Evolutionary conservation across 2,888 invertebrate genomes (phyloP), one percentile per base, ranked within the genome.

Genomic region (Acleris literana): DNA sequence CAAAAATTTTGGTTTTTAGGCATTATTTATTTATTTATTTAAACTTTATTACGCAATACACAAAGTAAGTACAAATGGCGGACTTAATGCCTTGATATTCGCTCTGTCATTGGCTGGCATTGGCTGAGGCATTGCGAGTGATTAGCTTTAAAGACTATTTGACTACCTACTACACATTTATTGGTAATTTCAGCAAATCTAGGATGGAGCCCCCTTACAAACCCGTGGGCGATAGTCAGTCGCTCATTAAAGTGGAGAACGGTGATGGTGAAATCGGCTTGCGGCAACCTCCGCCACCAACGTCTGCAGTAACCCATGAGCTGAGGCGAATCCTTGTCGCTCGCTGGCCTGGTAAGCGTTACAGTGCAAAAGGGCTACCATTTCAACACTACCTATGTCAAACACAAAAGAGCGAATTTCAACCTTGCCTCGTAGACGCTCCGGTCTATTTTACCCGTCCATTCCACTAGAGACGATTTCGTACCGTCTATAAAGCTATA

Each of bases 331-430:
- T 83, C 0, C 85, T 86, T 82, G 70, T 78, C 22, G 76, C 80
- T 49, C 83, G 86, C 29, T 90, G 88, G 86, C 90, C 91, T 49
- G 91, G 91, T 91, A 67, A 76, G 74, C 63, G 5, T 39, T 55
- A 29, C 29, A 33, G 33, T 33, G 33, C 33, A 2, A 33, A 3
- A 33, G 33, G 9, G 9, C 7, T 29, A 9, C 52, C 16, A 16
- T n/a, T 16, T 52, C 25, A 48, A 29, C 52, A 52, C 25, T 25
- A 7, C 25, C 25, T 25, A 7, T 25, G 25, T 25, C 16, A 17
- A 49, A 46, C 46, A 46, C 6, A n/a, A n/a, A 22, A 22, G 22
- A 22, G 20, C 20, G n/a, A n/a, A n/a, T n/a, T n/a, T n/a, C n/a
- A n/a, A 22, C 22, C 4, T 46, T 46, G 20, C 20, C 13, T 25